Evolutionary conservation across 2,113 vertebrate species (phyloP), one percentile per base, ranked within the genome.

Genomic region (Phalacrocorax brasilianus): DNA sequence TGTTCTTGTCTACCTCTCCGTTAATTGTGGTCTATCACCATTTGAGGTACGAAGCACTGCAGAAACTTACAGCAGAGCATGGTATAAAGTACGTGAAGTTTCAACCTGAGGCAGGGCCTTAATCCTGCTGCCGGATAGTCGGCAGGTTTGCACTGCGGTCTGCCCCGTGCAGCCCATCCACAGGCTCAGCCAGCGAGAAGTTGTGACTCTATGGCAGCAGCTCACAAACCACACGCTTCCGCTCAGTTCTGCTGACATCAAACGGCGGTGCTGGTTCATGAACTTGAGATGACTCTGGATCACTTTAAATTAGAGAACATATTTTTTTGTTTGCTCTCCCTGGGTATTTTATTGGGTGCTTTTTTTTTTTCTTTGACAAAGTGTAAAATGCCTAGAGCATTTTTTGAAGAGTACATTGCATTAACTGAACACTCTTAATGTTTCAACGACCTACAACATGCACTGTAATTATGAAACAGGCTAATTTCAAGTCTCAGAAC

Each of bases 221-320:
- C 79, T 86, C 87, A 38, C 91, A 92, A 94, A 97, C 96, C 97
- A 97, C 96, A 96, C 7, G 2, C 92, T 95, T 97, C 97, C 94
- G 80, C 91, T 94, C 76, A 33, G 47, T 89, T 92, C 92, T 86
- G 92, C 96, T 97, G 97, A 96, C 96, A 96, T 96, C 95, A 96
- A 92, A 96, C 44, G 2, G 45, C 0, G 0, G 6, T 61, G 91
- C 74, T 97, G 89, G 88, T 91, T 95, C 92, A 88, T 95, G 96
- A 97, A 97, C 95, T 96, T 4, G 0, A 89, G 62, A 92, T 87
- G 89, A 87, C 94, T 93, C 88, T 13, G 22, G 84, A 95, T 82
- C 86, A 58, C 71, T 93, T 93, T 38, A 89, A 92, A 73, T 87
- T 73, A 63, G 45, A 93, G 84, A 95, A 92, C 45, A 26, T 82